Conservation (phyloP, 2,888 invertebrate genomes). For the Andrena hattorfiana region DNA sequence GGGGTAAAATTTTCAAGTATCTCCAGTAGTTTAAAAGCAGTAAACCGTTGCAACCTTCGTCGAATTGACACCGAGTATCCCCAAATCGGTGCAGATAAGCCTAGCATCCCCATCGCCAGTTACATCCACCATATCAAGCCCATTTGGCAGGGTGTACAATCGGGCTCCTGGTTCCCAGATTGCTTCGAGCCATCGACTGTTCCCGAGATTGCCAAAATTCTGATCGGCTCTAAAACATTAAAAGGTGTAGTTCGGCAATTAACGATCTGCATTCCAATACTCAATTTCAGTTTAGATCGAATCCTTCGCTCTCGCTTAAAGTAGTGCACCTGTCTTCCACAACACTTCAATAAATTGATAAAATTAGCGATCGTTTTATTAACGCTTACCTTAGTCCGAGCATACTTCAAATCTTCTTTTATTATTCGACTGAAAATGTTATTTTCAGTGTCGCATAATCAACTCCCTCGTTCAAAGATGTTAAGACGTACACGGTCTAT, state of each 20-base stretch:
- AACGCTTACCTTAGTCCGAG: constrained; percentile 61
- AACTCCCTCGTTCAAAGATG: background rate
- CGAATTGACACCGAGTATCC: constrained; percentile 85
- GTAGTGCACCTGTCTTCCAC: no score
- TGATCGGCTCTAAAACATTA: constrained; percentile 65
- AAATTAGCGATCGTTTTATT: background rate
- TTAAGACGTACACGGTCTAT: background rate
- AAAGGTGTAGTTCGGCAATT: background rate
- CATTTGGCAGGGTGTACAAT: constrained; percentile 88
- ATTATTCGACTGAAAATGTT: background rate
- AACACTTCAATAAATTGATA: no score
- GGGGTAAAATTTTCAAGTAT: no score
- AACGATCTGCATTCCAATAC: no score
- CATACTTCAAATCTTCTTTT: constrained; percentile 40
- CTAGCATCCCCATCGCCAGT: constrained; percentile 90
- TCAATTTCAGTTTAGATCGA: no score
- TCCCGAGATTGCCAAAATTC: constrained; percentile 67
- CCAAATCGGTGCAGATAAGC: constrained; percentile 89
- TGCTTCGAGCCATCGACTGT: constrained; percentile 89
- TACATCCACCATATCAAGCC: constrained; percentile 89
- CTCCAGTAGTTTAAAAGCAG: no score
- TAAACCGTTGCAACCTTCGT: constrained; percentile 72
- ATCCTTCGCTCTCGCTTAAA: no score
- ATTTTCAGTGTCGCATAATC: background rate
- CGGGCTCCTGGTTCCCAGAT: constrained; percentile 89